These are phyloP conservation scores for Nephrotoma appendiculata DNA, from an alignment of 2,888 invertebrate species.

Conservation along the genomic window DNA sequence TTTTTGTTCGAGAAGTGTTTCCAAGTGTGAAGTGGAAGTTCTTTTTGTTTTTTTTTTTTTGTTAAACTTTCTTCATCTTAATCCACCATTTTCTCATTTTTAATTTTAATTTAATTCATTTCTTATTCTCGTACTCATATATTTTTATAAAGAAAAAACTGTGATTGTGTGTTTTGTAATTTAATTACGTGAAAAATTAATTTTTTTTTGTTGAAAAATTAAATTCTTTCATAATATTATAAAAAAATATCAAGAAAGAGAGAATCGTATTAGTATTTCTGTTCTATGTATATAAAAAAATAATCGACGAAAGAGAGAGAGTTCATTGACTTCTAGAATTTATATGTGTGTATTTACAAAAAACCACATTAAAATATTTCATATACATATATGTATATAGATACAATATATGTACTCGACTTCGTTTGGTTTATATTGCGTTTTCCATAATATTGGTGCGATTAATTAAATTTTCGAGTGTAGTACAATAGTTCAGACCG, in stretches of 20 bases:
- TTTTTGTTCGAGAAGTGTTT: neutral
- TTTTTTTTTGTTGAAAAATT: neutral
- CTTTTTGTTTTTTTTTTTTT: neutral
- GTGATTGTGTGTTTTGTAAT: neutral
- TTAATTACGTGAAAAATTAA: neutral
- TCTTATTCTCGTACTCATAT: neutral
- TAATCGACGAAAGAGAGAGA: conserved; percentile 2
- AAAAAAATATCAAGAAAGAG: neutral
- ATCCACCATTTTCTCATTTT: neutral
- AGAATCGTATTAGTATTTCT: neutral
- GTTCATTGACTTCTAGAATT: conserved; percentile 1
- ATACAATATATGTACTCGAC: neutral
- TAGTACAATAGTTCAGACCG: neutral
- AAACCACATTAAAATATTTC: conserved; percentile 1
- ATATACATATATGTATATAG: neutral
- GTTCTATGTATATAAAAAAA: neutral
- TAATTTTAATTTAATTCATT: neutral
- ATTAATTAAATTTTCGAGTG: neutral
- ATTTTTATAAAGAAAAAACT: neutral
- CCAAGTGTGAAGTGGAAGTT: neutral
- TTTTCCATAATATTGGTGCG: neutral
- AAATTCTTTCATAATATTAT: neutral
- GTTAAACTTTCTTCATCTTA: neutral
- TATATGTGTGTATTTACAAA: neutral
- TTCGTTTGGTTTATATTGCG: neutral